Evolutionary conservation across 1,140 invertebrate species (phyloP).

Genomic region (Formica selysi): DNA sequence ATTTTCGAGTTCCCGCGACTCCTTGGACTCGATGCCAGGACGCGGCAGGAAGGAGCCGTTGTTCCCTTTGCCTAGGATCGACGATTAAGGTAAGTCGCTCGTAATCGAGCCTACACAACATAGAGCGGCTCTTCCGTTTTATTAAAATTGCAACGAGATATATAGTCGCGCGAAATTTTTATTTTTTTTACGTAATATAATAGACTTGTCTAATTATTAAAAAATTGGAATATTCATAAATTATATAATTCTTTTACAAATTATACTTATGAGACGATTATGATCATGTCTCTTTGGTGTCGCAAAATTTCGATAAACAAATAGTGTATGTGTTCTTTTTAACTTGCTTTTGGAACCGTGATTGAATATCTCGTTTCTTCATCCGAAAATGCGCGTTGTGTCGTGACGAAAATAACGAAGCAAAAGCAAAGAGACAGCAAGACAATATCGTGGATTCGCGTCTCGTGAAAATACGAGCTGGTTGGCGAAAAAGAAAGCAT

Average conservation of each 20-base stretch:
- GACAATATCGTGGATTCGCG: background rate
- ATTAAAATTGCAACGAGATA: background rate
- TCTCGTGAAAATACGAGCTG: constrained; percentile 1
- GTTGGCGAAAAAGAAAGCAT: background rate
- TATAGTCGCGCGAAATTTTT: background rate
- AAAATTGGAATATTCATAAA: background rate
- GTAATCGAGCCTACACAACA: background rate
- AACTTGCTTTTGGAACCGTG: background rate
- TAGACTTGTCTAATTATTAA: background rate
- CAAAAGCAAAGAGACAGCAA: background rate
- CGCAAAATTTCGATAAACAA: constrained; percentile 20
- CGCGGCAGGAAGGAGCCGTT: background rate
- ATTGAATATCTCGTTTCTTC: constrained; percentile 35
- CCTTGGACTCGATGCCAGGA: constrained; percentile 27
- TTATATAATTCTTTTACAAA: background rate
- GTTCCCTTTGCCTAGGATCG: background rate
- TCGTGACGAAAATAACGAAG: constrained; percentile 35
- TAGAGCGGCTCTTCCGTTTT: background rate
- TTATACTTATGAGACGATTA: background rate
- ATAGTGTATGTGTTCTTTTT: background rate
- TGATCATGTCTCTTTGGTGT: background rate
- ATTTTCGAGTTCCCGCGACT: constrained; percentile 45
- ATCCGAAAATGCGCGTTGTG: constrained; percentile 18
- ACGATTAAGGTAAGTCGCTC: constrained; percentile 53
- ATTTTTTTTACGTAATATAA: background rate